These are phyloP conservation scores for Pseudotriccus pelzelni DNA, from an alignment of 2,797 vertebrate genomes.

Conservation along the genomic window DNA sequence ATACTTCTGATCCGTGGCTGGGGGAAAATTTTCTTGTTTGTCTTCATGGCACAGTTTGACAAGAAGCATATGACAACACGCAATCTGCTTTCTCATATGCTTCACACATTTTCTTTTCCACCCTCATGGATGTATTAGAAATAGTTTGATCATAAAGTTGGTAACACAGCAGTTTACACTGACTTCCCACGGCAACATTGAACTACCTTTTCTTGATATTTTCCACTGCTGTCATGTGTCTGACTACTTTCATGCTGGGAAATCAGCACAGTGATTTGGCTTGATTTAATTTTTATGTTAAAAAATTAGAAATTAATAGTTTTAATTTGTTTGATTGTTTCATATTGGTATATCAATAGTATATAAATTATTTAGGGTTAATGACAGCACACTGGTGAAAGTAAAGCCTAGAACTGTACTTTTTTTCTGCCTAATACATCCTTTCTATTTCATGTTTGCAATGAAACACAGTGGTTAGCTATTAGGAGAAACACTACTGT, in stretches of 20 bases:
- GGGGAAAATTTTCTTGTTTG: not conserved
- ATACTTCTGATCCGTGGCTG: not conserved
- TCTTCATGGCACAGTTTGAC: not conserved
- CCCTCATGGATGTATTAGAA: not conserved
- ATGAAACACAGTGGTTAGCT: not conserved
- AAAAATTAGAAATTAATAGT: not conserved
- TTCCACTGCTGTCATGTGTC: not conserved
- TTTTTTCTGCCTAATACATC: not conserved
- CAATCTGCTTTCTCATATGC: conserved; percentile 12
- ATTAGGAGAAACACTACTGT: not conserved
- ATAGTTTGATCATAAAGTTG: not conserved
- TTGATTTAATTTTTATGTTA: not conserved
- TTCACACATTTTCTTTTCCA: conserved; percentile 23
- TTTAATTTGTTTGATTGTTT: not conserved
- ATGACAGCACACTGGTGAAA: not conserved
- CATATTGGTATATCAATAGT: not conserved
- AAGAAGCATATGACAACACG: conserved; percentile 21
- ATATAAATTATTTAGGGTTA: not conserved
- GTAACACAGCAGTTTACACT: not conserved
- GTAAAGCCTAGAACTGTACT: not conserved
- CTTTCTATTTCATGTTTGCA: not conserved
- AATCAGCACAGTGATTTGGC: not conserved
- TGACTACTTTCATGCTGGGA: not conserved
- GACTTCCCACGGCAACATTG: not conserved
- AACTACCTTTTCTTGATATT: not conserved